Conservation (phyloP, 2,113 vertebrate species). For the Panthera leo region DNA sequence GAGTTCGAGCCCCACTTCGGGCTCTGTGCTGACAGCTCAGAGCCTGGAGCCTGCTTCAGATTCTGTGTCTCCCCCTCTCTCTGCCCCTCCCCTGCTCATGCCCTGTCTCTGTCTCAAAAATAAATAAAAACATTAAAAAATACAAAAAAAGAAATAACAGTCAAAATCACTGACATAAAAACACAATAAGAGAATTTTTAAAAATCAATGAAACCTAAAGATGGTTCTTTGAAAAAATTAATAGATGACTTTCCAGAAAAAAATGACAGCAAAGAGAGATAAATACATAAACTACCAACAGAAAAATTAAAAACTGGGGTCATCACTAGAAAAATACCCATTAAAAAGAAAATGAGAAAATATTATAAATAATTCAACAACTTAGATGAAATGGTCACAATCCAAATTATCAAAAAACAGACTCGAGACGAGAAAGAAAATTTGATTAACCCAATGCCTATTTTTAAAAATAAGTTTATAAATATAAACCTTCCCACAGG, state of each 20-base stretch:
- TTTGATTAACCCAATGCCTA: background rate
- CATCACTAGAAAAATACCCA: background rate
- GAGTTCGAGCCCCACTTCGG: no score
- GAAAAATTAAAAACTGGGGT: background rate
- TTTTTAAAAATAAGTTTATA: background rate
- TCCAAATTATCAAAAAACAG: background rate
- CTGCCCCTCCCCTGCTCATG: no score
- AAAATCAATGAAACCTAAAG: background rate
- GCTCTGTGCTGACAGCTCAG: no score
- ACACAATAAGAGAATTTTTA: background rate
- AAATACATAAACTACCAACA: background rate
- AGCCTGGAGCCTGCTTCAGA: no score
- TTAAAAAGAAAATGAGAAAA: background rate
- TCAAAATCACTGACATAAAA: background rate
- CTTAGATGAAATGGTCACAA: background rate
- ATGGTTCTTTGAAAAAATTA: background rate
- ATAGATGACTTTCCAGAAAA: background rate
- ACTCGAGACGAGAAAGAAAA: background rate
- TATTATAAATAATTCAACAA: background rate
- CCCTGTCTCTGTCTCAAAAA: no score
- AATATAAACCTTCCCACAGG: background rate
- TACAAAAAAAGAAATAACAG: background rate
- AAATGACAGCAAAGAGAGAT: background rate
- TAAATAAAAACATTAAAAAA: no score
- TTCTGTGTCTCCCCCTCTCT: no score